These are phyloP conservation scores for Neogobius melanostomus DNA, from an alignment of 2,113 vertebrate species.

Conservation along the genomic window DNA sequence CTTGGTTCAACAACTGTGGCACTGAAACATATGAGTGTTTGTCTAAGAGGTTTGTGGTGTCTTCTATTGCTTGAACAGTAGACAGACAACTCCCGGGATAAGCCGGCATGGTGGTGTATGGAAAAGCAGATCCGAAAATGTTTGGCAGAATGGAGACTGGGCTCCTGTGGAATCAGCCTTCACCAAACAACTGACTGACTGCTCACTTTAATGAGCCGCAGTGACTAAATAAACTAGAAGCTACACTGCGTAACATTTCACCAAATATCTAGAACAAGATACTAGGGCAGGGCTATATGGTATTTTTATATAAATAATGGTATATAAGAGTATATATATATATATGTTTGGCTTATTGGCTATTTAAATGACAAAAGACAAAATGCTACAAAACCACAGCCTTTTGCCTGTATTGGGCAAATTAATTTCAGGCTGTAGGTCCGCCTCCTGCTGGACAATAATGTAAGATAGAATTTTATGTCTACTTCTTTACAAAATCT, in stretches of 20 bases:
- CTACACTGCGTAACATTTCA: neutral
- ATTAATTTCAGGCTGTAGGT: too few relatives aligned
- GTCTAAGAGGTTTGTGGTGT: conserved; percentile 15
- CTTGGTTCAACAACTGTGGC: conserved; percentile 19
- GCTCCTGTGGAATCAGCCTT: conserved; percentile 21
- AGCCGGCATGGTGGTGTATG: conserved; percentile 3
- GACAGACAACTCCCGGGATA: conserved; percentile 23
- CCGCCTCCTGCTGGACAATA: too few relatives aligned
- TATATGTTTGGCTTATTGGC: too few relatives aligned
- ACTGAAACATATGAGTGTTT: conserved; percentile 16
- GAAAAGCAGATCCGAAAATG: conserved; percentile 16
- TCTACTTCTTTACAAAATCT: too few relatives aligned
- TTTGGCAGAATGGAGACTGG: conserved; percentile 29
- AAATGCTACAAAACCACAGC: too few relatives aligned
- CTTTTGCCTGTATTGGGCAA: too few relatives aligned
- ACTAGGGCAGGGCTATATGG: too few relatives aligned
- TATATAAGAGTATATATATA: too few relatives aligned
- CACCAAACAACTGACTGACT: conserved; percentile 32
- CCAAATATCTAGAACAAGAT: too few relatives aligned
- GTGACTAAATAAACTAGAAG: conserved; percentile 21
- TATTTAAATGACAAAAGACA: too few relatives aligned
- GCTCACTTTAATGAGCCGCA: conserved; percentile 48
- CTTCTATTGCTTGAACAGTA: conserved; percentile 16
- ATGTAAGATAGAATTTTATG: too few relatives aligned
- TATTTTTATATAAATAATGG: too few relatives aligned